These are phyloP conservation scores for Habroteleia sp. DNA, from an alignment of 2,888 invertebrate species.

Conservation along the genomic window DNA sequence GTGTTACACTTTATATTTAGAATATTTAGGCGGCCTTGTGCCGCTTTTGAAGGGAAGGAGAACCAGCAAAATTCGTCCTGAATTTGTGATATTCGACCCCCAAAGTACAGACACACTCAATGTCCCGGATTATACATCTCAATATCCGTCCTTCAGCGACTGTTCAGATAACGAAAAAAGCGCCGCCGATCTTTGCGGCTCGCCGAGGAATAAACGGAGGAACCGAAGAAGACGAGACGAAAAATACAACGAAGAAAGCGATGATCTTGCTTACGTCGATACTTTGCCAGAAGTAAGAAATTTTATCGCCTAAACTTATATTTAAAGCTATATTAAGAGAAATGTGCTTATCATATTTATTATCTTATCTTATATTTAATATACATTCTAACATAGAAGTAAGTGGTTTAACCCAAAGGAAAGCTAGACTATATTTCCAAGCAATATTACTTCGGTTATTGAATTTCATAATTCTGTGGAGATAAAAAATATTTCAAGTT, in stretches of 20 bases:
- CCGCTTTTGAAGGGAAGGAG: slow-evolving; percentile 97
- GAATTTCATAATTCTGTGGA: too few relatives aligned
- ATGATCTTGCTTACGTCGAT: slow-evolving; percentile 91
- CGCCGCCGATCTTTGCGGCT: slow-evolving; percentile 85
- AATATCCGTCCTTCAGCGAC: slow-evolving; percentile 81
- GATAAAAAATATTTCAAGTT: too few relatives aligned
- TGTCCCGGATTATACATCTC: slow-evolving; percentile 71
- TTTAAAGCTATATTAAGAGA: too few relatives aligned
- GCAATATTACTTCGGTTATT: too few relatives aligned
- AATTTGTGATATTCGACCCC: slow-evolving; percentile 98
- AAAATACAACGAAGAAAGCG: slow-evolving; percentile 81
- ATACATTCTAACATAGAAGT: too few relatives aligned
- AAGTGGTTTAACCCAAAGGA: too few relatives aligned
- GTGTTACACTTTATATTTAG: slow-evolving; percentile 94
- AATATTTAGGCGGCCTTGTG: slow-evolving; percentile 97
- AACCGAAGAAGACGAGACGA: slow-evolving; percentile 82
- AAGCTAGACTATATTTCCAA: too few relatives aligned
- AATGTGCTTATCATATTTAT: too few relatives aligned
- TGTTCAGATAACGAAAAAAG: slow-evolving; percentile 84
- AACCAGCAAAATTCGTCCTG: slow-evolving; percentile 97
- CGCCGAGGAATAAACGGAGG: slow-evolving; percentile 89
- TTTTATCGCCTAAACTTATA: too few relatives aligned
- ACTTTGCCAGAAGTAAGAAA: slow-evolving; percentile 89
- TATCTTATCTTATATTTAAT: slow-evolving; percentile 1
- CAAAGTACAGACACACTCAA: slow-evolving; percentile 87